These are phyloP conservation scores for Trichacis sp. DNA, from an alignment of 2,888 invertebrate species.

Conservation along the genomic window DNA sequence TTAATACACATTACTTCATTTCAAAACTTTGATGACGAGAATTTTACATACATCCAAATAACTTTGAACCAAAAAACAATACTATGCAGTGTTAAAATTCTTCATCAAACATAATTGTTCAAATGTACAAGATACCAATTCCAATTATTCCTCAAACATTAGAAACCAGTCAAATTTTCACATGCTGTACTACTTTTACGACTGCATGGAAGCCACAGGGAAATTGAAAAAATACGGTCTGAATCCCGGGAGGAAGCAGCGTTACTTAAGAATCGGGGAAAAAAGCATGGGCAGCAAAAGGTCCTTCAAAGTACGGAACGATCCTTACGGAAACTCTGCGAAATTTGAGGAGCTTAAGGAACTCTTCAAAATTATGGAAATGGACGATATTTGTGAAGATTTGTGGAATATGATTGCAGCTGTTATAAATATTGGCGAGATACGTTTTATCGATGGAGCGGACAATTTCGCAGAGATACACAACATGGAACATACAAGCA, in stretches of 20 bases:
- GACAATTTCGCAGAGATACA: conserved; percentile 79
- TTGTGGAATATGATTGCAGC: conserved; percentile 81
- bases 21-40: too few relatives aligned
- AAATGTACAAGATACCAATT: too few relatives aligned
- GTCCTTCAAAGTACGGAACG: conserved; percentile 75
- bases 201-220: conserved; percentile 80
- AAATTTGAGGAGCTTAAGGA: conserved; percentile 76
- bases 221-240: conserved; percentile 78
- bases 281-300: conserved; percentile 71
- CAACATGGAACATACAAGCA: conserved; percentile 78
- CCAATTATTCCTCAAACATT: too few relatives aligned
- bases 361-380: conserved; percentile 77
- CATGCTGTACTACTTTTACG: conserved; percentile 90
- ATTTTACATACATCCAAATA: too few relatives aligned
- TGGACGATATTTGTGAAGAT: conserved; percentile 79
- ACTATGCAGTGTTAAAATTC: too few relatives aligned
- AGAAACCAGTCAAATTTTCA: conserved; percentile 91
- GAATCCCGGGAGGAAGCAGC: conserved; percentile 78
- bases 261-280: conserved; percentile 78
- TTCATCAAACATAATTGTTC: too few relatives aligned
- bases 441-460: conserved; percentile 79
- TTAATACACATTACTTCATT: too few relatives aligned
- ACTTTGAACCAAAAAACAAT: too few relatives aligned
- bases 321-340: conserved; percentile 75
- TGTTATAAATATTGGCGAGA: conserved; percentile 83